Conservation (phyloP, 2,888 invertebrate species). For the Neoitamus cyanurus region DNA sequence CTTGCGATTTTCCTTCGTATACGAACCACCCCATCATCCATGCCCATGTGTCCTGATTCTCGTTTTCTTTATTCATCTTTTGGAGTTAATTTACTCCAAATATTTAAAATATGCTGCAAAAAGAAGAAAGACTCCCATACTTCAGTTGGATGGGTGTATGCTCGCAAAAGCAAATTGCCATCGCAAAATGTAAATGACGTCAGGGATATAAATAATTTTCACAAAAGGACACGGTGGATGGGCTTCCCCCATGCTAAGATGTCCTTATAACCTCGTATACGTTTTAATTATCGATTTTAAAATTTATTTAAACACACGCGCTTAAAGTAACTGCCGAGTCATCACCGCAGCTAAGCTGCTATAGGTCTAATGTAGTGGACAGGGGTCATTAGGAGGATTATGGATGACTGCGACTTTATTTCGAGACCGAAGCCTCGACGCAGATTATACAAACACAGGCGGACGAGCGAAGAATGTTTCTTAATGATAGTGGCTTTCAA, state of each 20-base stretch:
- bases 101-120: constrained; percentile 15
- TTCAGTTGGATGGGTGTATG: not conserved
- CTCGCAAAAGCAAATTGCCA: not conserved
- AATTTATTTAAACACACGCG: not conserved
- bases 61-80: not conserved
- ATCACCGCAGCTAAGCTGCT: not conserved
- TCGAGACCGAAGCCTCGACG: not conserved
- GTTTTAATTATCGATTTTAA: constrained; percentile 29
- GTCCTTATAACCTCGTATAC: constrained; percentile 21
- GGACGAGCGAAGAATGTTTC: not conserved
- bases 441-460: not conserved
- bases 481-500: not conserved
- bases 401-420: not conserved
- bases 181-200: constrained; percentile 40
- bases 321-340: not conserved
- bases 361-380: not conserved
- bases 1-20: constrained; percentile 8
- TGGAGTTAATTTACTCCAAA: constrained; percentile 22
- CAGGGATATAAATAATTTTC: constrained; percentile 32
- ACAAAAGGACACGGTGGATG: not conserved
- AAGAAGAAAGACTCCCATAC: not conserved
- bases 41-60: constrained; percentile 25
- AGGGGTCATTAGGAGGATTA: not conserved
- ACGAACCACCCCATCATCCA: not conserved
- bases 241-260: not conserved